Conservation (phyloP, 2,113 vertebrate species). For the Bujurquina vittata region DNA sequence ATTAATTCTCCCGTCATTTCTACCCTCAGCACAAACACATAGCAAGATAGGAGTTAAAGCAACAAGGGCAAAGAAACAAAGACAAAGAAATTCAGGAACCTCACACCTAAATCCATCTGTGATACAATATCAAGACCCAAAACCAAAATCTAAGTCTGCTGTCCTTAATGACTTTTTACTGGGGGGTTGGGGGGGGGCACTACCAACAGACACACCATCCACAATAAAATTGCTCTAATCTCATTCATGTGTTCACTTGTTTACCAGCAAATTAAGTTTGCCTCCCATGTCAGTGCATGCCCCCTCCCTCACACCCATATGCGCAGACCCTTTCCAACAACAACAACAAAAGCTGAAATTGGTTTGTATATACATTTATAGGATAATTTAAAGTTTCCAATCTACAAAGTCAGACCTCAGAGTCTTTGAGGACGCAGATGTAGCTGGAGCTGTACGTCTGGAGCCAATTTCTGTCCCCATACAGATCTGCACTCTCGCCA, state of each 20-base stretch:
- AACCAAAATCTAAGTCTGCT: background rate
- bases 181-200: background rate
- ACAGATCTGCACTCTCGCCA: slow-evolving; percentile 53
- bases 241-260: slow-evolving; percentile 45
- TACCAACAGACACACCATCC: background rate
- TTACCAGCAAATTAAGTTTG: slow-evolving; percentile 50
- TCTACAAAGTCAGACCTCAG: slow-evolving; percentile 76
- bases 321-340: slow-evolving; percentile 17
- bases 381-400: slow-evolving; percentile 73
- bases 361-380: slow-evolving; percentile 66
- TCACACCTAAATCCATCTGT: background rate
- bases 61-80: background rate
- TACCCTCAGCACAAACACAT: slow-evolving; percentile 6
- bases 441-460: slow-evolving; percentile 51
- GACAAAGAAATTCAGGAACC: too few species aligned
- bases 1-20: slow-evolving; percentile 30
- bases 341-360: slow-evolving; percentile 50
- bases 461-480: slow-evolving; percentile 68
- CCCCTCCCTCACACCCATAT: background rate
- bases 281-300: slow-evolving; percentile 18
- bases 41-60: background rate
- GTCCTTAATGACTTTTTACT: background rate
- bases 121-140: background rate
- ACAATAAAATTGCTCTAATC: slow-evolving; percentile 42
- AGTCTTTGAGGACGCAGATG: slow-evolving; percentile 76